These are phyloP conservation scores for Drosophila niveifrons DNA, from an alignment of 2,888 invertebrate species.

Conservation along the genomic window DNA sequence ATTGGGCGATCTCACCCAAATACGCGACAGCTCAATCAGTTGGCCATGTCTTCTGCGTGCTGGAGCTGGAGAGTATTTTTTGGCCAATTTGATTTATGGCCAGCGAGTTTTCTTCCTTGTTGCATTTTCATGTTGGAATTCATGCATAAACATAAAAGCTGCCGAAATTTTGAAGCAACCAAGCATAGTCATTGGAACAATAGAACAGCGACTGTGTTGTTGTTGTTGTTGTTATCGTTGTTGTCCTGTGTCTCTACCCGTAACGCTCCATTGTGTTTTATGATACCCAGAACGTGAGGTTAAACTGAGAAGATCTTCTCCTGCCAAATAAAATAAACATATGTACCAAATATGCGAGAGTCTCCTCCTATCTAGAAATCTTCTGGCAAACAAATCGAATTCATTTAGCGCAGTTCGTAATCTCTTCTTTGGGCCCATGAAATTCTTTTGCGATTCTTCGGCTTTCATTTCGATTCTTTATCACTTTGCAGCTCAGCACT, in stretches of 20 bases:
- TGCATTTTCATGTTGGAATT: constrained; percentile 78
- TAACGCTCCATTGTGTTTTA: constrained; percentile 77
- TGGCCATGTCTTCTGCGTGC: constrained; percentile 78
- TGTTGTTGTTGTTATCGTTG: constrained; percentile 5
- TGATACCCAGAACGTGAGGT: constrained; percentile 73
- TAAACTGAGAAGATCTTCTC: constrained; percentile 61
- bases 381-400: constrained; percentile 57
- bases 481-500: constrained; percentile 31
- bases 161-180: constrained; percentile 62
- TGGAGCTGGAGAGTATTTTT: constrained; percentile 49
- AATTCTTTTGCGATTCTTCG: constrained; percentile 38
- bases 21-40: constrained; percentile 80
- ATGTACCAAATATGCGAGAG: constrained; percentile 20
- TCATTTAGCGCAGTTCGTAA: constrained; percentile 54
- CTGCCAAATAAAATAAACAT: constrained; percentile 45
- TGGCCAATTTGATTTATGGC: constrained; percentile 75
- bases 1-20: constrained; percentile 78
- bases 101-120: constrained; percentile 69
- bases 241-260: constrained; percentile 23
- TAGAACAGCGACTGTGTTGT: constrained; percentile 63
- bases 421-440: constrained; percentile 37
- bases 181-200: constrained; percentile 70
- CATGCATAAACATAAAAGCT: constrained; percentile 79
- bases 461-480: constrained; percentile 53
- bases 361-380: constrained; percentile 16